A percentile compares a stretch with the other conserved stretches of the same genome.
Conservation (phyloP, 1,140 invertebrate genomes). For the Dryas iulia region DNA sequence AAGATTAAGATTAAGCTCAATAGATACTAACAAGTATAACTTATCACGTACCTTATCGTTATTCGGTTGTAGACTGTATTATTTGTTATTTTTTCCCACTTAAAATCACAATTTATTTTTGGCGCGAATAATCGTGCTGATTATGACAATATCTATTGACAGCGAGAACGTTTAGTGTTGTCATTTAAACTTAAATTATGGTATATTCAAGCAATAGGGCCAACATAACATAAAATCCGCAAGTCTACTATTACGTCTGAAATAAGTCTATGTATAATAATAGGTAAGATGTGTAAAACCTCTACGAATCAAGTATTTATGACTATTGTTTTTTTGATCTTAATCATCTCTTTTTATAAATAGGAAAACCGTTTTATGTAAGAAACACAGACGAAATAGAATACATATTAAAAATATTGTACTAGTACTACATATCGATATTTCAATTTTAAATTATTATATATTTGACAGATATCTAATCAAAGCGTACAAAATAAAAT, state of each 20-base stretch:
- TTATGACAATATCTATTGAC: slow-evolving; percentile 2
- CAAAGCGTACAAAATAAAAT: too few relatives aligned
- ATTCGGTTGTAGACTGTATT: not conserved
- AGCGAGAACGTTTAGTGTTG: not conserved
- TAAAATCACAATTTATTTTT: slow-evolving; percentile 9
- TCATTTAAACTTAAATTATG: not conserved
- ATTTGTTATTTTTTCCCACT: not conserved
- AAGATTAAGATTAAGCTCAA: not conserved
- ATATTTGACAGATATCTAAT: too few relatives aligned
- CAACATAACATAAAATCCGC: not conserved
- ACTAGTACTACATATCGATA: too few relatives aligned
- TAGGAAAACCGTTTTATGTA: too few relatives aligned
- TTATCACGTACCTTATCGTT: not conserved
- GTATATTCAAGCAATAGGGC: not conserved
- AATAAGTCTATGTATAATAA: too few relatives aligned
- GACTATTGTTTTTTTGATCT: too few relatives aligned
- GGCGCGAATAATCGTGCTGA: slow-evolving; percentile 10
- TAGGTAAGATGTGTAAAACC: too few relatives aligned
- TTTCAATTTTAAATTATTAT: too few relatives aligned
- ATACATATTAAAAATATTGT: too few relatives aligned
- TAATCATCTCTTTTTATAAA: too few relatives aligned
- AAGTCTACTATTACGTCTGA: not conserved
- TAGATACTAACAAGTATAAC: not conserved
- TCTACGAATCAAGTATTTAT: too few relatives aligned
- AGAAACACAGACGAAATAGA: too few relatives aligned